phyloP scores from a whole-genome alignment of 2,113 vertebrate genomes.

The Loxodonta africana region DNA sequence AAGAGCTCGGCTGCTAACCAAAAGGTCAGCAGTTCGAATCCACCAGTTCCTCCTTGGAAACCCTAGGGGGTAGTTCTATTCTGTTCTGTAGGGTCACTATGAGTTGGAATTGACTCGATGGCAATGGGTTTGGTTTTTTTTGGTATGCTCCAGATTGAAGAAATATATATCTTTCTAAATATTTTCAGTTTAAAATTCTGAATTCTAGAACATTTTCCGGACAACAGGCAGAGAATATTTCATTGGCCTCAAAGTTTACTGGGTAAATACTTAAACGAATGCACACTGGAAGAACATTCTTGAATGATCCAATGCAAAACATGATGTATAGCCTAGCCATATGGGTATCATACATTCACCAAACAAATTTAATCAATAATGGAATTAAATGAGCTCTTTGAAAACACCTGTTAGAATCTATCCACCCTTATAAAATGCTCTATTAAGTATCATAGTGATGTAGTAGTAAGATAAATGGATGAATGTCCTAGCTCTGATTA shows the following conservation, averaged over 20 bases:
- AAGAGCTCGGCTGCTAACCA: too few species aligned
- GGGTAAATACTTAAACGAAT: conserved; percentile 59
- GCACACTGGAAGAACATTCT: conserved; percentile 28
- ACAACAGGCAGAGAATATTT: neutral
- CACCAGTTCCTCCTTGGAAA: too few species aligned
- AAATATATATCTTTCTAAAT: neutral
- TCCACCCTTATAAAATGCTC: neutral
- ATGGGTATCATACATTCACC: neutral
- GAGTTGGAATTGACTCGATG: too few species aligned
- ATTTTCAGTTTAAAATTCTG: conserved; percentile 18
- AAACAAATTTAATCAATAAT: neutral
- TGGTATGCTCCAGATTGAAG: conserved; percentile 11
- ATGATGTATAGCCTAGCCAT: neutral
- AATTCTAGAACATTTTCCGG: neutral
- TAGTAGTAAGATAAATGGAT: neutral
- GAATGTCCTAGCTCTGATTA: conserved; percentile 23
- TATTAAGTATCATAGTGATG: neutral
- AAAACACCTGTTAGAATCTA: conserved; percentile 30
- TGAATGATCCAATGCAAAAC: neutral
- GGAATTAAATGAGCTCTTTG: conserved; percentile 43
- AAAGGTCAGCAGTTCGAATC: too few species aligned
- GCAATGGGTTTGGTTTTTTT: too few species aligned
- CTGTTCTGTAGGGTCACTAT: too few species aligned
- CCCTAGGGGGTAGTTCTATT: too few species aligned
- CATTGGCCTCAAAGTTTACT: neutral